These are phyloP conservation scores for Laticauda laticaudata DNA, from an alignment of 2,113 vertebrate species.

Conservation along the genomic window DNA sequence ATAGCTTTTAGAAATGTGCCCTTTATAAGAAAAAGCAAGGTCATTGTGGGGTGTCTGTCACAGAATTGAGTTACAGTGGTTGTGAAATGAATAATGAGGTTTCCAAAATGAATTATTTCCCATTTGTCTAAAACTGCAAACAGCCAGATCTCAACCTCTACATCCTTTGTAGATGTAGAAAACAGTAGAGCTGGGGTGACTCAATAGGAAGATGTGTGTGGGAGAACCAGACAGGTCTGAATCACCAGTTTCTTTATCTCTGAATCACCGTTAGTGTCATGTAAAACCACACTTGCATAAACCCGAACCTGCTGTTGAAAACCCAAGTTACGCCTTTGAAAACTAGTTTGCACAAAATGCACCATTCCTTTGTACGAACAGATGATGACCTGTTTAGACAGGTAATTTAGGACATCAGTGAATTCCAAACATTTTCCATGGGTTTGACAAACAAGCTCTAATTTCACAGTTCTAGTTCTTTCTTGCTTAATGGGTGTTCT, in stretches of 20 bases:
- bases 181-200: conserved; percentile 35
- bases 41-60: conserved; percentile 17
- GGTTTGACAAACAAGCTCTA: conserved; percentile 30
- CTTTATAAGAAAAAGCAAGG: conserved; percentile 11
- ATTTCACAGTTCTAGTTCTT: conserved; percentile 33
- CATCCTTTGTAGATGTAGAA: conserved; percentile 31
- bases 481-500: conserved; percentile 33
- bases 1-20: conserved; percentile 7
- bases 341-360: conserved; percentile 43
- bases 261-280: conserved; percentile 31
- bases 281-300: conserved; percentile 37
- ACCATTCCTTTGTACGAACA: conserved; percentile 30
- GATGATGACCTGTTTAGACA: conserved; percentile 38
- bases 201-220: conserved; percentile 49
- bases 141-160: conserved; percentile 21
- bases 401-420: conserved; percentile 51
- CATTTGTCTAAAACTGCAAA: conserved; percentile 19
- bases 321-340: neutral
- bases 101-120: conserved; percentile 24
- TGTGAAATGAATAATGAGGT: neutral
- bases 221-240: conserved; percentile 63
- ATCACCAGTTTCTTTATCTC: conserved; percentile 51
- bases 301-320: neutral
- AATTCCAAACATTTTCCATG: conserved; percentile 22
- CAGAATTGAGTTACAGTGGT: conserved; percentile 22